Base-by-base conservation (phyloP, 2,888 invertebrate genomes). In the Biston betularia region DNA sequence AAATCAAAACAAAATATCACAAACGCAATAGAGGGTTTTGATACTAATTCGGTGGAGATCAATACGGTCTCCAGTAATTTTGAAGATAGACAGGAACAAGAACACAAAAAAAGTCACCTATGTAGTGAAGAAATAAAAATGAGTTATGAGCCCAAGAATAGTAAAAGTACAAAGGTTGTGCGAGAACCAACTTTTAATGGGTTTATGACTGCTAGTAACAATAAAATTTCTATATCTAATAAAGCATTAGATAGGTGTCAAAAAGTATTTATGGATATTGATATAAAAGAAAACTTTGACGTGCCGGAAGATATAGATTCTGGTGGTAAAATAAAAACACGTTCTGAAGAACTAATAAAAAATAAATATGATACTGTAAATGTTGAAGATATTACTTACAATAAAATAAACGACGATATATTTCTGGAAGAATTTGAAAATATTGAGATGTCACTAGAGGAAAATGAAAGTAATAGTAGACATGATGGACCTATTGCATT, bases 171-270 rank as follows among this genome's bases (percentile, higher is more conserved):
- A 24, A 8, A 48, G 38, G 38, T 38, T 42, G n/a, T 40, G 15
- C 42, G 33, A 52, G 62, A 70, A n/a, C 63, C 71, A 58, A 65
- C 64, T 44, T 74, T 70, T 24, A 65, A 75, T 42, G 90, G 89
- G 54, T 91, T 92, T 73, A 78, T 76, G 65, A 86, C 88, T 44
- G 90, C 89, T 6, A 86, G 83, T 71, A 65, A 65, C 14, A 89
- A 88, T 77, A 77, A 72, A 33, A 82, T 92, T 9, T 4, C 15
- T 24, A 63, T 63, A 38, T 65, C 64, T 46, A 10, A 15, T 9
- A 15, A 44, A 60, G 53, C 53, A 33, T 49, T 40, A 7, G 38
- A 57, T 10, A 49, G 14, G 38, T 57, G 61, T 46, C 59, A 9
- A 34, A 49, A 69, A 52, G 46, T 42, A n/a, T 69, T 66, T 49